Base-by-base conservation (phyloP, 2,888 invertebrate species). In the Micropterix aruncella region DNA sequence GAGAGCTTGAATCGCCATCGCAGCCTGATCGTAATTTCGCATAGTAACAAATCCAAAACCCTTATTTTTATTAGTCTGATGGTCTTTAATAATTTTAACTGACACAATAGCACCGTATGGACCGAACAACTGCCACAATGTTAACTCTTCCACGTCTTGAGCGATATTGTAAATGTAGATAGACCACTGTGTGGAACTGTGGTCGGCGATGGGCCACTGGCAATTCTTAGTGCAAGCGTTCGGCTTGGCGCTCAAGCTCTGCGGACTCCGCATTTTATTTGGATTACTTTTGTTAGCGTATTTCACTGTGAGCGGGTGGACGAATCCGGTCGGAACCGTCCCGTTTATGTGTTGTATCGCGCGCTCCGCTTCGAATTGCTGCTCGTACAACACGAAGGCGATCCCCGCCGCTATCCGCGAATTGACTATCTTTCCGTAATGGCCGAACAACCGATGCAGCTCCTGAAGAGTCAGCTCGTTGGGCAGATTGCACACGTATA, bases 91-190 rank as follows among this genome's bases (percentile, higher is more conserved):
- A 57, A 72, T 71, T 59, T 70, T 72, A 60, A 72, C 71, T 50
- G 70, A 70, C 51, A 70, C 67, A 61, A 72, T 72, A 66, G 71
- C 71, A 67, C 71, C 71, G 63, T 70, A 72, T 50, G 71, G 71
- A 61, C 71, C 71, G 54, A 72, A 71, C 48, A 72, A 56, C 56
- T 71, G 71, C 71, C 71, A 72, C 50, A 72, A 56, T 54, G 65
- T 69, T 56, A 72, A 58, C 58, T 72, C 71, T 53, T 71, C 71
- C 41, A 71, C 70, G 53, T 71, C 71, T 14, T 69, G 65, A 51
- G 70, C 67, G 55, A 72, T 62, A 62, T 71, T 70, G 60, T 71
- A 72, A 60, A 72, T 63, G 56, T 71, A 72, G 59, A 72, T 68
- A 56, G 71, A 70, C 70, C 71, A 71, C 56, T 68, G 69, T 61